phyloP scores from a whole-genome alignment of 1,140 invertebrate species.

The Orius laevigatus region DNA sequence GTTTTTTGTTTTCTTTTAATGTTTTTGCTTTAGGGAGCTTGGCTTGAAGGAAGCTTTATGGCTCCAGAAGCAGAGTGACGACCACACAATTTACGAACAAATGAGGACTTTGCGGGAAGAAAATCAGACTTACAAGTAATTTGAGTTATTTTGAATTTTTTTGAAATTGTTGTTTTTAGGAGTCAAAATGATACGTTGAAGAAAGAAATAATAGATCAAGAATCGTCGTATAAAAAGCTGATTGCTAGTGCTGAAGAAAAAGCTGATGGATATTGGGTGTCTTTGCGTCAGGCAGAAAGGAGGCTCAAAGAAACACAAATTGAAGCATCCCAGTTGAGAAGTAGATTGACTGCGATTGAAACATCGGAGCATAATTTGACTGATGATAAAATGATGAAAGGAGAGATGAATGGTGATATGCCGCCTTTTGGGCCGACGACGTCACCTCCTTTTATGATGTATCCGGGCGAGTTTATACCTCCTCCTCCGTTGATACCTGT shows the following conservation, averaged over 20 bases:
- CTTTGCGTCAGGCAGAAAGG: conserved; percentile 52
- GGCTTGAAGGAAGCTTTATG: conserved; percentile 64
- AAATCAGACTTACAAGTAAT: conserved; percentile 62
- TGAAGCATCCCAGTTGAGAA: conserved; percentile 52
- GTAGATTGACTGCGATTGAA: conserved; percentile 45
- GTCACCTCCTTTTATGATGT: conserved; percentile 23
- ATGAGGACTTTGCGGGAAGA: conserved; percentile 60
- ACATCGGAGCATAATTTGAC: conserved; percentile 23
- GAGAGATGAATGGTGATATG: conserved; percentile 22
- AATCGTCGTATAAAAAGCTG: conserved; percentile 56
- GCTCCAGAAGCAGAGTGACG: conserved; percentile 68
- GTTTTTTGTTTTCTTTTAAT: neutral
- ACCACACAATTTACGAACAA: conserved; percentile 56
- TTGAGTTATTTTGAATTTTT: conserved; percentile 6
- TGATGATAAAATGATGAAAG: conserved; percentile 5
- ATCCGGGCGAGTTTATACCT: conserved; percentile 25
- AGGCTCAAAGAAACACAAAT: conserved; percentile 57
- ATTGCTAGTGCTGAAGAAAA: conserved; percentile 56
- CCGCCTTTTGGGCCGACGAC: conserved; percentile 19
- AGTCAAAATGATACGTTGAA: conserved; percentile 54
- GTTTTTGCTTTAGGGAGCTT: conserved; percentile 42
- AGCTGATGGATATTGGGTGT: conserved; percentile 61
- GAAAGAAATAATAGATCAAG: conserved; percentile 61
- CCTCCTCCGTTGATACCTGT: conserved; percentile 29
- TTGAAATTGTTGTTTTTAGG: conserved; percentile 27